Evolutionary conservation across 2,797 vertebrate genomes (phyloP), one percentile per base, ranked within the genome.

Genomic region (Ciconia nigra): DNA sequence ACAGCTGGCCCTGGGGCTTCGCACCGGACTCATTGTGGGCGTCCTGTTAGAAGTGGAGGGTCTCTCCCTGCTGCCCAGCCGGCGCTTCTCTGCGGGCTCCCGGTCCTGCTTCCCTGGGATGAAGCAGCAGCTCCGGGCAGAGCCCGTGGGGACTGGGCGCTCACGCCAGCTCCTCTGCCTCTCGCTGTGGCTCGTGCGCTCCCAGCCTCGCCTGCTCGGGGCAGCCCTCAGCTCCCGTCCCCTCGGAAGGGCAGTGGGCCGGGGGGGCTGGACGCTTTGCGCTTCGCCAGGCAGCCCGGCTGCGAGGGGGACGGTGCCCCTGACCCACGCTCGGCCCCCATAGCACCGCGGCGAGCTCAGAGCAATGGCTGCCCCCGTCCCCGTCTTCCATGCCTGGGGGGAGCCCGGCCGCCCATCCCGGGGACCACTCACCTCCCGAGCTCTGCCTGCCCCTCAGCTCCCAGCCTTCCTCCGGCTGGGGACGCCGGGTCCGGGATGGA

Each of bases 301-400:
- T 35, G 51, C 2, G 0, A 22, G 82, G 42, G 63, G 63, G 37
- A 31, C 11, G 0, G 22, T 46, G n/a, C 5, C 78, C 82, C 54
- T 9, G 1, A 3, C 28, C 39, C 0, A 0, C 8, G 4, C 51
- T 49, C 8, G 0, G 28, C 18, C 67, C 83, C 69, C 1, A 6
- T 2, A 26, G 63, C 87, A 49, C 33, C 6, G 0, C 4, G 2
- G 35, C 0, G 0, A 76, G 87, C 89, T 91, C 88, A 15, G 42
- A 51, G 72, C 82, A 16, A 1, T 6, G 3, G 13, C 57, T 11
- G 2, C 21, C n/a, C 46, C 31, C 6, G 0, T 10, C 52, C 69
- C 55, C 0, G 3, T n/a, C 90, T 81, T 88, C 91, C 69, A n/a
- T 1, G 1, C 25, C 57, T 6, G 5, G 10, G 10, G 31, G 28